Conservation (phyloP, 1,140 invertebrate genomes). For the Meloidogyne exigua region DNA sequence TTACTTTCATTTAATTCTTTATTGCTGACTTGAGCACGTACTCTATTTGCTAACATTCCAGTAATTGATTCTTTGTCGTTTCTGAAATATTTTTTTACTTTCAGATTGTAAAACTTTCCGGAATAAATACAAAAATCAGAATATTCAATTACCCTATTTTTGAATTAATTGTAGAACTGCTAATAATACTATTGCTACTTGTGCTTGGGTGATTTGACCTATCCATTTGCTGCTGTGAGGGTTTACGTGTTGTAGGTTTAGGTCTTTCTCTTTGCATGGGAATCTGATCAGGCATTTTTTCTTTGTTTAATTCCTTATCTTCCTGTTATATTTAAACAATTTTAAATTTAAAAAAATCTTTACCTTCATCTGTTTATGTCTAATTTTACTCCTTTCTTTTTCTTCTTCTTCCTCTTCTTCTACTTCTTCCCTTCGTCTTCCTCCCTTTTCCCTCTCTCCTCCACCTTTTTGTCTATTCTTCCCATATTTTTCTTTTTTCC, state of each 20-base stretch:
- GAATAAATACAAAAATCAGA: no score
- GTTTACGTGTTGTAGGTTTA: conserved; percentile 46
- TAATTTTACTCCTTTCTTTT: not conserved
- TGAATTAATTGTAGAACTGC: conserved; percentile 57
- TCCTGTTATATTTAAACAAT: not conserved
- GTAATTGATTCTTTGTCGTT: not conserved
- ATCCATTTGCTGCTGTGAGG: conserved; percentile 42
- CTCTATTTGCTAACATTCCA: conserved; percentile 2
- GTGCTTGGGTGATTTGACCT: conserved; percentile 50
- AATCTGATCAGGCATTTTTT: not conserved
- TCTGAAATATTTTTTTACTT: conserved; percentile 15
- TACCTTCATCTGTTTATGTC: not conserved
- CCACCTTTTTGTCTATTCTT: not conserved
- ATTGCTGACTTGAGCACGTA: conserved; percentile 9
- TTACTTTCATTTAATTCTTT: conserved; percentile 17
- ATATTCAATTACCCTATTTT: conserved; percentile 10
- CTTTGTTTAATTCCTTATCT: not conserved
- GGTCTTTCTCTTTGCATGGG: conserved; percentile 49
- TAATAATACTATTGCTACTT: conserved; percentile 56
- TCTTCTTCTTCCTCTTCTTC: not conserved
- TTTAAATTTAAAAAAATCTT: conserved; percentile 5
- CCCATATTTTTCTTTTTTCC: not conserved
- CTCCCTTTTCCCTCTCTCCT: not conserved
- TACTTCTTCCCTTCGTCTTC: not conserved
- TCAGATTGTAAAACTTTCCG: no score